Evolutionary conservation across 2,888 invertebrate genomes (phyloP).

Genomic region (Nephrotoma flavescens): DNA sequence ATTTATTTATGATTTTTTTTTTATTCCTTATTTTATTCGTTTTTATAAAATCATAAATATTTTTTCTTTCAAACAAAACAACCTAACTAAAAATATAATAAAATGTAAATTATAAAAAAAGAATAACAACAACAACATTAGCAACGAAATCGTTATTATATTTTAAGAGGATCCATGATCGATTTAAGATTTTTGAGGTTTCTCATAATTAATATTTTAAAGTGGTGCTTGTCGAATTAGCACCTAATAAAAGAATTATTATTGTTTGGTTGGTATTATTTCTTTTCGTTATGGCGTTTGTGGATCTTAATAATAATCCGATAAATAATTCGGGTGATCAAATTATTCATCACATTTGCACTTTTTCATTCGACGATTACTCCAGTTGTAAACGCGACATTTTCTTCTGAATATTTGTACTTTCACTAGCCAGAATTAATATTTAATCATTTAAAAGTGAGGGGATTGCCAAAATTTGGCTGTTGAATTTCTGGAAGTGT

Average conservation of each 20-base stretch:
- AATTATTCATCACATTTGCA: too few relatives aligned
- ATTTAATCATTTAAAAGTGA: too few relatives aligned
- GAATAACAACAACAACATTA: background rate
- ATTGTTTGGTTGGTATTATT: too few relatives aligned
- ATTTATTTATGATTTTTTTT: background rate
- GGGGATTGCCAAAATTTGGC: too few relatives aligned
- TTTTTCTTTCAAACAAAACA: background rate
- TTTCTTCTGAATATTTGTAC: too few relatives aligned
- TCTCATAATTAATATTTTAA: background rate
- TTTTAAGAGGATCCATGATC: background rate
- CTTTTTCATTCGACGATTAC: too few relatives aligned
- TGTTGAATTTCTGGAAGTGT: too few relatives aligned
- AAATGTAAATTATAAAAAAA: background rate
- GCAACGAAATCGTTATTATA: background rate
- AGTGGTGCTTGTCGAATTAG: background rate
- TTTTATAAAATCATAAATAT: background rate
- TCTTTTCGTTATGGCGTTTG: too few relatives aligned
- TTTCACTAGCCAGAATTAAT: too few relatives aligned
- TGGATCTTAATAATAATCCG: too few relatives aligned
- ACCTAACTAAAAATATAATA: background rate
- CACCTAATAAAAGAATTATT: background rate
- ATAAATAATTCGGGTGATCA: too few relatives aligned
- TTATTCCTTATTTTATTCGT: background rate
- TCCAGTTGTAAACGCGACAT: too few relatives aligned
- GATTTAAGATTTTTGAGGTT: background rate